Percentiles rank a stretch among this genome's conserved stretches.
These are phyloP conservation scores for Scolopax mira DNA, from an alignment of 2,113 vertebrate genomes.

Conservation along the genomic window DNA sequence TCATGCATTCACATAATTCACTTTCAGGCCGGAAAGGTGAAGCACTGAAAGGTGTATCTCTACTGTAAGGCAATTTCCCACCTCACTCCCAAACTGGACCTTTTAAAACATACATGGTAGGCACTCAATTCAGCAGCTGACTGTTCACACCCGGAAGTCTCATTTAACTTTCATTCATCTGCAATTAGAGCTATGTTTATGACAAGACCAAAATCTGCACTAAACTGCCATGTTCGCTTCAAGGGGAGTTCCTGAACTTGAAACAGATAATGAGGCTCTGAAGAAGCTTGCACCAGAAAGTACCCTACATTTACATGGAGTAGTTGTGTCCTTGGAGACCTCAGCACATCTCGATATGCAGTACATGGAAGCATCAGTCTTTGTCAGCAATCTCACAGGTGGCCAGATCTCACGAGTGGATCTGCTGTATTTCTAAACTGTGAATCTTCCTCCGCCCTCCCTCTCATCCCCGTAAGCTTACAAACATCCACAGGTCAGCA, in stretches of 20 bases:
- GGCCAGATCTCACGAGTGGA: background rate
- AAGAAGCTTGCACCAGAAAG: background rate
- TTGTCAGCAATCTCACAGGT: background rate
- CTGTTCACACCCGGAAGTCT: background rate
- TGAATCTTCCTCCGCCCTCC: background rate
- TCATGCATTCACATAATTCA: background rate
- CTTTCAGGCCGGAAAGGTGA: background rate
- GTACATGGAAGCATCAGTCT: background rate
- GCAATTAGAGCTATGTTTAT: background rate
- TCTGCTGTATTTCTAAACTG: background rate
- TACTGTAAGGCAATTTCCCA: background rate
- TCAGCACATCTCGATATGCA: background rate
- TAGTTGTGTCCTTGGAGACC: background rate
- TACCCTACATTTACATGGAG: background rate
- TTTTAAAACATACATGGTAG: background rate
- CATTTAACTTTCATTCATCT: background rate
- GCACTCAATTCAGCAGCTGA: background rate
- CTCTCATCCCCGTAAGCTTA: background rate
- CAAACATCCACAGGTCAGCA: background rate
- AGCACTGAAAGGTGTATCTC: background rate
- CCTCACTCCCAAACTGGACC: background rate
- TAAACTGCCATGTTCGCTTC: background rate
- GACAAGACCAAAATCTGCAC: background rate
- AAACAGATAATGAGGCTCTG: background rate
- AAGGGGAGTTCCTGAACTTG: background rate